Base-by-base conservation (phyloP, 2,797 vertebrate genomes). In the Myiothlypis coronata region DNA sequence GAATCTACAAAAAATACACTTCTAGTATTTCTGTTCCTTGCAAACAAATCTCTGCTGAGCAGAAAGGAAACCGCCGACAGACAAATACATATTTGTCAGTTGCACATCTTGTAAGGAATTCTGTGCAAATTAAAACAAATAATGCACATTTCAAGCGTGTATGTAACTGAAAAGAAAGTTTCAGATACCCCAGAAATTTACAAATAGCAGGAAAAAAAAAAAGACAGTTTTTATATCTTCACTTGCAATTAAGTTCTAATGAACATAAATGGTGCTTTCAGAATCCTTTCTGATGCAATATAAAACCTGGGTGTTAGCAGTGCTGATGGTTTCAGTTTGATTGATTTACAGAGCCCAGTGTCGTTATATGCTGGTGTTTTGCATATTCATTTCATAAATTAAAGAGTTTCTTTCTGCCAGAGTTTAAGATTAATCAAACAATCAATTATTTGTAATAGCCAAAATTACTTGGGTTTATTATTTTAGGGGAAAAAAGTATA, bases 401-500 rank as follows among this genome's bases (percentile, higher is more conserved):
- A 44, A 78, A 69, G 26, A 4, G 10, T 43, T 86, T 47, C 6
- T 27, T 43, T 65, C 20, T 61, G 22, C 39, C 14, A 0, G 2
- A 37, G 6, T 2, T 46, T 9, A 56, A 12, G 15, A 49, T 34
- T 14, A 65, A 84, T 39, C n/a, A 34, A 34, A 26, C 7, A 7
- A 7, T 4, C 12, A 11, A 1, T 77, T 50, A 28, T 60, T 56
- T 71, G 32, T 32, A 56, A 60, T 15, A 10, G 6, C 9, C 17
- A 8, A 30, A 16, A 30, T 19, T 15, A 49, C 19, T 10, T 21
- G 2, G 17, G 14, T 52, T 63, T 65, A 55, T 60, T 34, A 2
- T 30, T 68, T 49, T 34, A 8, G 12, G 3, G 9, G 1, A 0
- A 2, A 18, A 34, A 46, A 1, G 9, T n/a, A 1, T 9, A 5